Evolutionary conservation across 2,113 vertebrate species (phyloP).

Genomic region (Scophthalmus maximus): DNA sequence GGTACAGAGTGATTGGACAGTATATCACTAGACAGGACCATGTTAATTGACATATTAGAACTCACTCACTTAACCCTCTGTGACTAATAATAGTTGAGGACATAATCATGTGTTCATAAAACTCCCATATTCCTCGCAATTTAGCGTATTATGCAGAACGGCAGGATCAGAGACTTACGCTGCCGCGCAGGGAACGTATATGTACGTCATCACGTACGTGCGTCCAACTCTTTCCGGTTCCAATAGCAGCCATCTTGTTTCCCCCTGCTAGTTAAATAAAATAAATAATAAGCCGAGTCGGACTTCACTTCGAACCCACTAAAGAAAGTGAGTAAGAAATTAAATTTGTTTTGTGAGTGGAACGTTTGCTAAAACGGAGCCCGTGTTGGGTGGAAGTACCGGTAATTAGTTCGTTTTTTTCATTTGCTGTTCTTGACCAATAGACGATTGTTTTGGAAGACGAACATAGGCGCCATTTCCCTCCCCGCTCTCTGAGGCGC

Average conservation of each 20-base stretch:
- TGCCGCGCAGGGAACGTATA: background rate
- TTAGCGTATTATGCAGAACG: background rate
- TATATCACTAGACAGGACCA: background rate
- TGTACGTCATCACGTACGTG: slow-evolving; percentile 59
- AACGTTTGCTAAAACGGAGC: slow-evolving; percentile 8
- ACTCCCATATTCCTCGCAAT: background rate
- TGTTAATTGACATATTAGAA: background rate
- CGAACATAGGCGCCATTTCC: slow-evolving; percentile 89
- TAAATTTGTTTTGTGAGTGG: background rate
- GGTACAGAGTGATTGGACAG: background rate
- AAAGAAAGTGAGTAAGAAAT: slow-evolving; percentile 81
- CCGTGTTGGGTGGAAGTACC: slow-evolving; percentile 22
- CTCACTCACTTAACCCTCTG: background rate
- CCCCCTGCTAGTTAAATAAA: slow-evolving; percentile 83
- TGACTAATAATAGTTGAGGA: background rate
- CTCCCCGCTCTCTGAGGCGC: slow-evolving; percentile 86
- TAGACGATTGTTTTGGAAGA: slow-evolving; percentile 87
- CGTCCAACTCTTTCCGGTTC: slow-evolving; percentile 80
- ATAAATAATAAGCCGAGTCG: slow-evolving; percentile 83
- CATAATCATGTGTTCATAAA: too few species aligned
- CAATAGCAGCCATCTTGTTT: slow-evolving; percentile 86
- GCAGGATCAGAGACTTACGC: background rate
- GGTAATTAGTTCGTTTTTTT: slow-evolving; percentile 60
- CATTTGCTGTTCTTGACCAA: slow-evolving; percentile 84
- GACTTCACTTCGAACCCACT: slow-evolving; percentile 79